Percentiles rank a stretch among this genome's conserved stretches.
These are phyloP conservation scores for Holacanthella duospinosa DNA, from an alignment of 2,888 invertebrate species.

Conservation along the genomic window DNA sequence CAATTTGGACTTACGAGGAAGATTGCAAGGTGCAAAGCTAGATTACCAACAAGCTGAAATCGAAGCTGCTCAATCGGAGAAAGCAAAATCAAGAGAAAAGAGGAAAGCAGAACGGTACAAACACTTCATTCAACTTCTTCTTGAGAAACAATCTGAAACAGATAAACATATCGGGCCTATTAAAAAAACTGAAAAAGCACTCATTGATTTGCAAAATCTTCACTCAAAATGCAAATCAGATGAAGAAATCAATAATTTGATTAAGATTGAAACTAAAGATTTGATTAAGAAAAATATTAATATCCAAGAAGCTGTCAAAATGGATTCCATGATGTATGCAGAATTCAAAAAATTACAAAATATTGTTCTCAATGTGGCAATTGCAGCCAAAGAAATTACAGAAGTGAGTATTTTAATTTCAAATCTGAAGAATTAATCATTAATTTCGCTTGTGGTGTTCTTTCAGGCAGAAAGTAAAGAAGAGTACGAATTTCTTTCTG, in stretches of 20 bases:
- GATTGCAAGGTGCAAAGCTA: constrained; percentile 15
- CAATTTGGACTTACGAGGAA: constrained; percentile 25
- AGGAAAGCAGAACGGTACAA: constrained; percentile 28
- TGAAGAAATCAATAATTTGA: constrained; percentile 15
- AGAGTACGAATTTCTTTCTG: constrained; percentile 26
- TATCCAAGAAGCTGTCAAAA: not conserved
- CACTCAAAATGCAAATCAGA: constrained; percentile 26
- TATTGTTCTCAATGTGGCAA: constrained; percentile 27
- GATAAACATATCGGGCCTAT: constrained; percentile 21
- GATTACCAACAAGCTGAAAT: constrained; percentile 21
- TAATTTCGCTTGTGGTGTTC: too few relatives aligned
- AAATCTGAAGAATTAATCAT: constrained; percentile 1
- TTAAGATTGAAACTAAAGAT: not conserved
- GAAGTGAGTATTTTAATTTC: constrained; percentile 19
- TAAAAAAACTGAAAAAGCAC: constrained; percentile 17
- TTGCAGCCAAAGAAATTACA: constrained; percentile 28
- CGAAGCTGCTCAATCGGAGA: constrained; percentile 30
- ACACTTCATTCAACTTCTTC: constrained; percentile 19
- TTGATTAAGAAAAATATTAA: not conserved
- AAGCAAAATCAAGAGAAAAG: constrained; percentile 26
- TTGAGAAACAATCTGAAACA: constrained; percentile 26
- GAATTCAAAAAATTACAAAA: constrained; percentile 18
- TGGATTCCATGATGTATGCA: not conserved
- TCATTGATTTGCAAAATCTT: constrained; percentile 13
- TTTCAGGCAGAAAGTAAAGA: constrained; percentile 21